Percentiles rank a stretch among this genome's conserved stretches.
These are phyloP conservation scores for Drosophila anomalipes DNA, from an alignment of 2,888 invertebrate species.

Conservation along the genomic window DNA sequence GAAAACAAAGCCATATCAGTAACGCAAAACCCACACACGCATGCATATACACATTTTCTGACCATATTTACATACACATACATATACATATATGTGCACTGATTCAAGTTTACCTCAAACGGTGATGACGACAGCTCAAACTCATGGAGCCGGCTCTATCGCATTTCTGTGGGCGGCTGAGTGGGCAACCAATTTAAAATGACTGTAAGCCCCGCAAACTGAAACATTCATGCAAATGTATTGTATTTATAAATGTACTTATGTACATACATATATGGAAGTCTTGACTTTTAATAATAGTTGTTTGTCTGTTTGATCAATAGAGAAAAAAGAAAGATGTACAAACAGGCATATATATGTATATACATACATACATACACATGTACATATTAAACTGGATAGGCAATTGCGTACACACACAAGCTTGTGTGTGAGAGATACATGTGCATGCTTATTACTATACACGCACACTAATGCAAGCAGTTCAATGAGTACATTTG, in stretches of 20 bases:
- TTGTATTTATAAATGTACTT: not conserved
- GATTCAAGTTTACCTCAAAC: constrained; percentile 49
- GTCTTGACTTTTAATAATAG: not conserved
- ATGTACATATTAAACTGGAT: not conserved
- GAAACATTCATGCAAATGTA: constrained; percentile 1
- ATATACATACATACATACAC: constrained; percentile 4
- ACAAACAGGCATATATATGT: not conserved
- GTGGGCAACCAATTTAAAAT: constrained; percentile 34
- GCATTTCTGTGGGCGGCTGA: constrained; percentile 32
- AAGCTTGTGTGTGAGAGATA: not conserved
- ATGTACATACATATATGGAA: not conserved
- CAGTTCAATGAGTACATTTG: constrained; percentile 40
- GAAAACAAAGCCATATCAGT: constrained; percentile 6
- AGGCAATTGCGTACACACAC: constrained; percentile 1
- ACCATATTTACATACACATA: constrained; percentile 5
- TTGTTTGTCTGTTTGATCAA: constrained; percentile 37
- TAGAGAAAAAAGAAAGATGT: constrained; percentile 12
- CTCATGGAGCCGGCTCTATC: constrained; percentile 40
- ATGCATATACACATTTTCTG: constrained; percentile 1
- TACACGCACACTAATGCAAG: constrained; percentile 2
- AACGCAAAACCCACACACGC: constrained; percentile 7
- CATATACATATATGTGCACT: constrained; percentile 1
- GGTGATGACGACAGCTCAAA: constrained; percentile 34
- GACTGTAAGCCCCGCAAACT: constrained; percentile 10
- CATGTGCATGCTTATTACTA: not conserved